Evolutionary conservation across 1,140 invertebrate genomes (phyloP).

Genomic region (Hycleus cichorii): DNA sequence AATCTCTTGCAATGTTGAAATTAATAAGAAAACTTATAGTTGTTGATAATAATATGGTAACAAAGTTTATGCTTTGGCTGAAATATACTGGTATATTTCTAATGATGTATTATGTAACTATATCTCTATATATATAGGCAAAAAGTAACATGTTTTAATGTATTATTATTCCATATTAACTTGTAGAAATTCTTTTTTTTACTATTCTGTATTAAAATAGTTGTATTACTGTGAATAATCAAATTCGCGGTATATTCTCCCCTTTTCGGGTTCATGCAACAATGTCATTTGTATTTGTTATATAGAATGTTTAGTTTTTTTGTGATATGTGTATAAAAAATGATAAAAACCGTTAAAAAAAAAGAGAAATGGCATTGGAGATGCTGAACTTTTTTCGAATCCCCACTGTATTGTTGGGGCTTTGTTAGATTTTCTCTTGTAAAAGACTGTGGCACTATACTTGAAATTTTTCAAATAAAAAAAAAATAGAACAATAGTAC

Average conservation of each 20-base stretch:
- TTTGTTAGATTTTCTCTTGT: constrained; percentile 1
- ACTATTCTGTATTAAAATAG: constrained; percentile 7
- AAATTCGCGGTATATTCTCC: constrained; percentile 2
- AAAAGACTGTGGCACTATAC: constrained; percentile 1
- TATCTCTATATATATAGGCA: constrained; percentile 1
- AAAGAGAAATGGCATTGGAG: neutral
- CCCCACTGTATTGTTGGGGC: neutral
- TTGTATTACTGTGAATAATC: constrained; percentile 9
- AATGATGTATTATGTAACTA: constrained; percentile 8
- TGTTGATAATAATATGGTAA: constrained; percentile 1
- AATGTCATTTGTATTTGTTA: constrained; percentile 6
- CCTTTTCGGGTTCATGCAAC: constrained; percentile 5
- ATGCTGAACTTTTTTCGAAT: neutral
- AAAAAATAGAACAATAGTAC: neutral
- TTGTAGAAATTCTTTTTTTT: constrained; percentile 10
- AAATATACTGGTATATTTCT: constrained; percentile 6
- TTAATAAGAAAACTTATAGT: constrained; percentile 2
- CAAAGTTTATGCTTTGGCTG: constrained; percentile 12
- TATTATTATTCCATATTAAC: neutral
- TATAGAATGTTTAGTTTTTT: neutral
- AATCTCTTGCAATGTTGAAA: no score
- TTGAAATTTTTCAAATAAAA: neutral
- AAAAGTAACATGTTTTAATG: neutral
- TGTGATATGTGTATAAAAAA: constrained; percentile 10
- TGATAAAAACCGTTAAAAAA: neutral